Evolutionary conservation across 2,888 invertebrate genomes (phyloP).

Genomic region (Melangyna quadrimaculata): DNA sequence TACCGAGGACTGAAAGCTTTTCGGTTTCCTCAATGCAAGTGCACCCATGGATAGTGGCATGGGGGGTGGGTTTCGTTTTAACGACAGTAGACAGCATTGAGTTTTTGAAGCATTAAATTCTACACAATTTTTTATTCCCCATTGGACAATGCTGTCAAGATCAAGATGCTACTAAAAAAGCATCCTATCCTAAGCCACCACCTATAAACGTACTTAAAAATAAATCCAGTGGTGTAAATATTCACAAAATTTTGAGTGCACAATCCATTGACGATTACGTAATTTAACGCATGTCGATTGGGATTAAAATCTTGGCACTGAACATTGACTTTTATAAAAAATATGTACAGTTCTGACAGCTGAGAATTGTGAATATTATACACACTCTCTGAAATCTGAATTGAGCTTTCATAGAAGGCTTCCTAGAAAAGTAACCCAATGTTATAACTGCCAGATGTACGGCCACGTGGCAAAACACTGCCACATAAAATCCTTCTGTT

Average conservation of each 20-base stretch:
- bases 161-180: conserved; percentile 6
- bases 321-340: conserved; percentile 21
- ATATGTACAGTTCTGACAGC: conserved; percentile 6
- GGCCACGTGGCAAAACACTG: conserved; percentile 36
- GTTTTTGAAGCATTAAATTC: too few species aligned
- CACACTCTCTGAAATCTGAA: conserved; percentile 15
- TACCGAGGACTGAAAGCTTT: too few species aligned
- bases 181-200: too few species aligned
- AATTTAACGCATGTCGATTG: conserved; percentile 30
- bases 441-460: conserved; percentile 33
- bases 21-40: too few species aligned
- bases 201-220: too few species aligned
- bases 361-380: conserved; percentile 25
- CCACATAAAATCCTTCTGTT: conserved; percentile 27
- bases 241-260: conserved; percentile 35
- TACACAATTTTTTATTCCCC: too few species aligned
- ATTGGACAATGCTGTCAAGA: too few species aligned
- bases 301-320: conserved; percentile 16
- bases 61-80: too few species aligned
- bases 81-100: too few species aligned
- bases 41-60: too few species aligned
- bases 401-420: conserved; percentile 31
- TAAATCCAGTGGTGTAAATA: too few species aligned
- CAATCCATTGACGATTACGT: conserved; percentile 27
- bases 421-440: conserved; percentile 18